Base-by-base conservation (phyloP, 2,797 vertebrate species). In the Pangasius djambal region DNA sequence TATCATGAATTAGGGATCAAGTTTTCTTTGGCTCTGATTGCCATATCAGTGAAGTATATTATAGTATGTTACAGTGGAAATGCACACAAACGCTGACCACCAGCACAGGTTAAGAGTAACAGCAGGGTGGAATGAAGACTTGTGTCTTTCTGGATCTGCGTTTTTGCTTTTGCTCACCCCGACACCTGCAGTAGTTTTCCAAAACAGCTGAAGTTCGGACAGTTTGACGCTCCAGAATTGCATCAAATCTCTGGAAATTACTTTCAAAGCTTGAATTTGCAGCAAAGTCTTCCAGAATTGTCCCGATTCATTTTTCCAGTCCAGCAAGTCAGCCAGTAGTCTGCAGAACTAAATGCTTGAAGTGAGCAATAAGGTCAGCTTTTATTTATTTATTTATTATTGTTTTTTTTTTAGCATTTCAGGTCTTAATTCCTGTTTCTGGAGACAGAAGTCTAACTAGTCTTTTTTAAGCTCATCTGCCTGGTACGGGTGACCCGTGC, bases 381-480 rank as follows among this genome's bases (percentile, higher is more conserved):
- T 65, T 48, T 83, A 44, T 83, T 40, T 13, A 52, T 31, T 52
- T 22, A 9, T 34, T 37, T 37, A 37, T 37, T 2, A 1, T 22
- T 8, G n/a, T 77, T 9, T 10, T 10, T 44, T n/a, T n/a, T 13
- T 25, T 7, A 52, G 55, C 6, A 6, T 22, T 13, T 37, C 20
- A 59, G 55, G 31, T 82, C n/a, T 55, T 79, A 15, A 20, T 79
- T 34, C 50, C 50, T 61, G 20, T 22, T 81, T 63, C 37, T 61
- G 57, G 34, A 37, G 25, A 31, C 16, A 67, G 61, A 50, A 25
- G 82, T 50, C 25, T 28, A 34, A 52, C 65, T 96, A 99, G 89
- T 99, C 97, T 92, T 92, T 96, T 94, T 96, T 97, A 75, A 97
- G 96, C 85, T 96, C 96, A 89, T 95, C 87, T 37, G 93, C 88